These are phyloP conservation scores for Microdon myrmicae DNA, from an alignment of 2,888 invertebrate species.

Conservation along the genomic window DNA sequence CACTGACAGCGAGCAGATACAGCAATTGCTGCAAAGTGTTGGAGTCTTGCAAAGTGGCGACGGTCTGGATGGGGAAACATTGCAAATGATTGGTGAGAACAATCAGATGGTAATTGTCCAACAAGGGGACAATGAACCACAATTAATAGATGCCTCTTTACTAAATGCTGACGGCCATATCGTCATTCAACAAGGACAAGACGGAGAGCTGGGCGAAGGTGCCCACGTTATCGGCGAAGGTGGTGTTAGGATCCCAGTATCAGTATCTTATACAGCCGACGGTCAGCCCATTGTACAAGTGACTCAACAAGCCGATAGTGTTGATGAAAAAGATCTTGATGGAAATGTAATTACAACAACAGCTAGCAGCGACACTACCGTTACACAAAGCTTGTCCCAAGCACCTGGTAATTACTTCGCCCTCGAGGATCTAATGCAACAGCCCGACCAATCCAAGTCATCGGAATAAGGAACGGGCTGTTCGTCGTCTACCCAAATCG, in stretches of 20 bases:
- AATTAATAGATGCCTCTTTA: conserved; percentile 66
- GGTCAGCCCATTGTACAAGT: conserved; percentile 65
- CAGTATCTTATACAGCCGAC: conserved; percentile 65
- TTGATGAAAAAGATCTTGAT: conserved; percentile 56
- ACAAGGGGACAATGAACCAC: conserved; percentile 66
- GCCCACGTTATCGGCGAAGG: conserved; percentile 67
- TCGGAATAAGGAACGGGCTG: too few species aligned
- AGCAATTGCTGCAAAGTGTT: conserved; percentile 66
- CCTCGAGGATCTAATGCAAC: conserved; percentile 61
- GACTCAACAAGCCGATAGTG: conserved; percentile 62
- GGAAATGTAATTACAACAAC: conserved; percentile 44
- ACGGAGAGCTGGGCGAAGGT: conserved; percentile 63
- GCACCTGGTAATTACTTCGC: conserved; percentile 59
- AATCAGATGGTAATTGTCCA: conserved; percentile 67
- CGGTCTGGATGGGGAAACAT: conserved; percentile 65
- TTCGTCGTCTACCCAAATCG: too few species aligned
- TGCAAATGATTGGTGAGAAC: conserved; percentile 67
- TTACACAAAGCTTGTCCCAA: conserved; percentile 54
- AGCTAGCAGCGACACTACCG: conserved; percentile 53
- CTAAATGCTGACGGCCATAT: conserved; percentile 66
- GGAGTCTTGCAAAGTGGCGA: conserved; percentile 66
- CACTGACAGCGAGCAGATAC: conserved; percentile 66
- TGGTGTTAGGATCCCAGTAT: conserved; percentile 67
- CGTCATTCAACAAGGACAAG: conserved; percentile 66
- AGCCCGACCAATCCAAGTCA: conserved; percentile 45